Percentiles rank a stretch among this genome's conserved stretches.
Conservation (phyloP, 2,113 vertebrate genomes). For the Butorides virescens region DNA sequence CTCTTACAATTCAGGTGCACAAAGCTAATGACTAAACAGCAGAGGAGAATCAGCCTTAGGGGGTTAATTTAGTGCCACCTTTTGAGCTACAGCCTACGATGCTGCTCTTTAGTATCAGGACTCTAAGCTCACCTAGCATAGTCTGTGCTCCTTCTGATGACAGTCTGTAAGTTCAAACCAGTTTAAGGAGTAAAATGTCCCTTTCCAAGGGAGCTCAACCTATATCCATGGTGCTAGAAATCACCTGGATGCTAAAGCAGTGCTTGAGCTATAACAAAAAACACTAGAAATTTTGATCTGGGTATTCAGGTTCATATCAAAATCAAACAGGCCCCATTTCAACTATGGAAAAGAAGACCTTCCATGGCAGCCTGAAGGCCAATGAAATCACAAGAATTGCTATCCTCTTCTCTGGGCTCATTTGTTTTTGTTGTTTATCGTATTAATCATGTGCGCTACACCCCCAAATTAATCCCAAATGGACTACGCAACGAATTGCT, state of each 20-base stretch:
- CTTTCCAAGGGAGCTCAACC: not conserved
- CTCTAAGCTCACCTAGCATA: not conserved
- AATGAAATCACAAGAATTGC: not conserved
- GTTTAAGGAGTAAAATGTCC: not conserved
- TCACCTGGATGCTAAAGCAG: not conserved
- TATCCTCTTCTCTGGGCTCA: not conserved
- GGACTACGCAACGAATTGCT: not conserved
- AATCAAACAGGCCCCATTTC: not conserved
- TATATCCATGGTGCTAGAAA: not conserved
- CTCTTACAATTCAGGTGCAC: not conserved
- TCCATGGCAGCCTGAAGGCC: constrained; percentile 12
- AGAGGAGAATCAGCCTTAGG: not conserved
- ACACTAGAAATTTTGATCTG: not conserved
- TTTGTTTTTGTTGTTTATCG: not conserved
- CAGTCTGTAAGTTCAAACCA: not conserved
- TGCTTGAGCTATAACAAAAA: not conserved
- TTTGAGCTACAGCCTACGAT: not conserved
- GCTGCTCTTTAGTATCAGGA: not conserved
- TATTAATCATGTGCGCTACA: not conserved
- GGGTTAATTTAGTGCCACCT: not conserved
- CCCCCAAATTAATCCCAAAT: not conserved
- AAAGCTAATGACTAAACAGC: not conserved
- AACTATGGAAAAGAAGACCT: not conserved
- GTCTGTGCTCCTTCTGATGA: not conserved
- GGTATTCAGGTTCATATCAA: not conserved